phyloP scores from a whole-genome alignment of 2,797 vertebrate genomes.

The Carduelis carduelis region DNA sequence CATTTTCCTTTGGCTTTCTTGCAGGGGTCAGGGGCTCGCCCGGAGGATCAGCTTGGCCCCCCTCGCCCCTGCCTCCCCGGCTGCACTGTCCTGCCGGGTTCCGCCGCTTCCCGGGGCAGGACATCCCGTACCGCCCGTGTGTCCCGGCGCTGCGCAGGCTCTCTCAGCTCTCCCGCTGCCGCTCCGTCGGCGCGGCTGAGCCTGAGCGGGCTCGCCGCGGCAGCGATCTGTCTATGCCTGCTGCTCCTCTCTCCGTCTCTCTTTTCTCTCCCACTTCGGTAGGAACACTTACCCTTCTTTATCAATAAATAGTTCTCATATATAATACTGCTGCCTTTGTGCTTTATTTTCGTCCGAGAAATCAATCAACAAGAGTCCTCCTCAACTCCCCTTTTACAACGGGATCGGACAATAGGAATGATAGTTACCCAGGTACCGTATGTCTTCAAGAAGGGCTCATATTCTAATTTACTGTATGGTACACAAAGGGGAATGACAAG shows the following conservation, averaged over 20 bases:
- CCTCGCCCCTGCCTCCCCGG: not conserved
- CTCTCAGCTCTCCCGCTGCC: too few relatives aligned
- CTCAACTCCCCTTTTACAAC: not conserved
- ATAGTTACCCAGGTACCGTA: not conserved
- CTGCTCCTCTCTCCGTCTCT: too few relatives aligned
- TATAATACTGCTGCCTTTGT: accelerated
- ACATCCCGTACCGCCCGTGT: too few relatives aligned
- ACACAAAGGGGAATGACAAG: accelerated
- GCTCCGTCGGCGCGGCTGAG: too few relatives aligned
- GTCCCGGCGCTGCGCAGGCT: not conserved
- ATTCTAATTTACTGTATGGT: too few relatives aligned
- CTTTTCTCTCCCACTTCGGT: too few relatives aligned
- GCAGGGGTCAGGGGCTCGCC: not conserved
- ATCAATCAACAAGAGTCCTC: not conserved
- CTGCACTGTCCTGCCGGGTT: not conserved
- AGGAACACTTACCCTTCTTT: not conserved
- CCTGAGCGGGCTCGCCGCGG: too few relatives aligned
- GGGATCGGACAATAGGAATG: accelerated
- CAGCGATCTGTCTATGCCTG: too few relatives aligned
- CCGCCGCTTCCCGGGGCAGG: not conserved
- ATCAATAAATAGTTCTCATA: not conserved
- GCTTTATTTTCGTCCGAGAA: accelerated
- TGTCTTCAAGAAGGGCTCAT: not conserved
- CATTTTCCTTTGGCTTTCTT: too few relatives aligned
- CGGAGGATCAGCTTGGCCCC: not conserved